Evolutionary conservation across 2,888 invertebrate genomes (phyloP).

Genomic region (Drosophila bunnanda): DNA sequence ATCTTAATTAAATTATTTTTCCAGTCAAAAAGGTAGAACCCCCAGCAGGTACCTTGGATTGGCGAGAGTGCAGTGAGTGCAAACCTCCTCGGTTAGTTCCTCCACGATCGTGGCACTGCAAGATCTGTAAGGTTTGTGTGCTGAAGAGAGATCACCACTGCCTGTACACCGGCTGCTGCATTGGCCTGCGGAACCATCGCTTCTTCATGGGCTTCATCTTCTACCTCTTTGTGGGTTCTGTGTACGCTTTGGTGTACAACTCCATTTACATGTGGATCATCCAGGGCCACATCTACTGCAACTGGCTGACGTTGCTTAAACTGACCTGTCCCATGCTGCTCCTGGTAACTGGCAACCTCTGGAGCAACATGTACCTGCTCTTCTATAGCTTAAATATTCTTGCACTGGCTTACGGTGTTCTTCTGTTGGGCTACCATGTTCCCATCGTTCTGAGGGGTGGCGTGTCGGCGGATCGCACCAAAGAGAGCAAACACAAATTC

Average conservation of each 20-base stretch:
- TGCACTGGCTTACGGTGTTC: conserved; percentile 88
- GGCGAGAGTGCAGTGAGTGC: conserved; percentile 92
- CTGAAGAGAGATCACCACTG: conserved; percentile 94
- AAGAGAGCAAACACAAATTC: conserved; percentile 85
- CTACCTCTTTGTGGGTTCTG: conserved; percentile 89
- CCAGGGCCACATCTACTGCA: conserved; percentile 68
- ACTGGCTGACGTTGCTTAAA: conserved; percentile 87
- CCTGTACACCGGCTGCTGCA: conserved; percentile 93
- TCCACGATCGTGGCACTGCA: conserved; percentile 96
- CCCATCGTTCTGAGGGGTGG: conserved; percentile 89
- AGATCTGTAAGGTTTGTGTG: conserved; percentile 92
- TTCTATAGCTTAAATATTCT: conserved; percentile 90
- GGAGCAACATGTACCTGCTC: conserved; percentile 88
- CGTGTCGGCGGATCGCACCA: conserved; percentile 86
- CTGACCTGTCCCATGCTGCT: conserved; percentile 90
- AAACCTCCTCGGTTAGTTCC: conserved; percentile 87
- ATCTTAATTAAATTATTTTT: no score
- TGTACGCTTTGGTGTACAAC: conserved; percentile 90
- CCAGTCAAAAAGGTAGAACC: conserved; percentile 31
- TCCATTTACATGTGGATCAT: conserved; percentile 87
- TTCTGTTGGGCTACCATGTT: conserved; percentile 89
- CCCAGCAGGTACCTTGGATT: conserved; percentile 79
- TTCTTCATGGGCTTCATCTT: conserved; percentile 92
- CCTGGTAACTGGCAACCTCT: conserved; percentile 88
- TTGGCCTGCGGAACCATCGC: conserved; percentile 94